Evolutionary conservation across 2,888 invertebrate genomes (phyloP), one percentile per base, ranked within the genome.

Genomic region (Pterostichus madidus): DNA sequence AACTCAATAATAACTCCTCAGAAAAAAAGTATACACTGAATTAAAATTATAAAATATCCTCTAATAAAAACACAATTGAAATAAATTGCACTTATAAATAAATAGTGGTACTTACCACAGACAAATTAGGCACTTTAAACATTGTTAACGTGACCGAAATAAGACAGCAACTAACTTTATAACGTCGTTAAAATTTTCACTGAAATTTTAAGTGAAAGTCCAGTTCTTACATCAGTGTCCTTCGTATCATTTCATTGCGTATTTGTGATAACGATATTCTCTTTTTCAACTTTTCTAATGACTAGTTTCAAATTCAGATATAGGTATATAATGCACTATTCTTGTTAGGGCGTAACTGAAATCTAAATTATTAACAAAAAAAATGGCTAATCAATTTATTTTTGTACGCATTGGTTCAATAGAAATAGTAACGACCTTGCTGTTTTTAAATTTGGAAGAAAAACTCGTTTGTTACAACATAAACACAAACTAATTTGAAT

Each of bases 151-250:
- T 13, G 75, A 31, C 13, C 8, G n/a, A 32, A 49, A 24, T 17
- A 31, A 75, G n/a, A 17, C 24, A 52, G 10, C n/a, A 52, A 75
- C 75, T 75, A 52, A 71, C 46, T n/a, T 10, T 8, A 24, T 35
- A 32, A 8, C 39, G 5, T 17, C 11, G 32, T 10, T 59, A 24
- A n/a, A 49, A 32, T 52, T 71, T 71, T 52, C 52, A 32, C n/a
- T 13, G 32, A 75, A 75, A 52, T n/a, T 75, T 52, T 15, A 75
- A 75, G 75, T 75, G 75, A 75, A 75, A 75, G 75, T 75, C 0
- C 5, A 32, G 6, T 11, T 71, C 39, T 71, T 71, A 44, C 68
- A 71, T 71, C 68, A 71, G 44, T 46, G 68, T 39, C 68, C 68
- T 71, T 71, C 56, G 17, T 56, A 56, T 56, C 56, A 39, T 44